These are phyloP conservation scores for Plumapathes pennacea DNA, from an alignment of 92 coral and sea anemone genomes.

Conservation along the genomic window DNA sequence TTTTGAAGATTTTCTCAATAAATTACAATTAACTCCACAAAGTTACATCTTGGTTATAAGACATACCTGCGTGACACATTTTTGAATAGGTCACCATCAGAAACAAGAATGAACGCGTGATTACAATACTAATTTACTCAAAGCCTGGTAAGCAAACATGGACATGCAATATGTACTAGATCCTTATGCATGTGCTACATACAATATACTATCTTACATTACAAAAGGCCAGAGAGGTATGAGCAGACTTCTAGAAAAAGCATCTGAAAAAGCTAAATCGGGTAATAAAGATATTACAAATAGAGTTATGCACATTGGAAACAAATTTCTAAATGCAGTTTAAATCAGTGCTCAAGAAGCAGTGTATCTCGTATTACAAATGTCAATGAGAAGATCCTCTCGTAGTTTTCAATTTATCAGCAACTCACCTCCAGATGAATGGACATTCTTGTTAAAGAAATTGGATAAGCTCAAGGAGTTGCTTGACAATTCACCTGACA, in stretches of 20 bases:
- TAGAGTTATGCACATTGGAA: conserved; percentile 47
- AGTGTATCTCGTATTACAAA: conserved; percentile 59
- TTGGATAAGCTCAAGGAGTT: conserved; percentile 51
- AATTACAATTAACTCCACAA: conserved; percentile 29
- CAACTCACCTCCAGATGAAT: conserved; percentile 60
- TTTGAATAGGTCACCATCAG: conserved; percentile 51
- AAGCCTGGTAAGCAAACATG: conserved; percentile 69
- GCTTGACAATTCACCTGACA: conserved; percentile 55
- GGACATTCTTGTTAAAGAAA: conserved; percentile 47
- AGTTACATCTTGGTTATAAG: conserved; percentile 41
- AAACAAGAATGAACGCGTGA: conserved; percentile 34
- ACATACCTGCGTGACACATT: conserved; percentile 27
- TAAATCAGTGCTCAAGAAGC: conserved; percentile 72
- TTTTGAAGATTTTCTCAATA: conserved; percentile 31
- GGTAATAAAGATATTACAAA: conserved; percentile 51
- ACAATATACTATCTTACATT: conserved; percentile 52
- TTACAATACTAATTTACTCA: conserved; percentile 38
- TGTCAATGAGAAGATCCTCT: conserved; percentile 50
- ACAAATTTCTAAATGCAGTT: conserved; percentile 63
- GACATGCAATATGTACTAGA: conserved; percentile 62
- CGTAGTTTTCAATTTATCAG: conserved; percentile 59
- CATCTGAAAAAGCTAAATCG: conserved; percentile 51
- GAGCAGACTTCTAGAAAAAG: conserved; percentile 61
- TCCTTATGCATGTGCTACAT: conserved; percentile 67
- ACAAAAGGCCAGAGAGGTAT: conserved; percentile 73